These are phyloP conservation scores for Caenorhabditis doughertyi DNA, from an alignment of 2,888 invertebrate genomes.

Conservation along the genomic window DNA sequence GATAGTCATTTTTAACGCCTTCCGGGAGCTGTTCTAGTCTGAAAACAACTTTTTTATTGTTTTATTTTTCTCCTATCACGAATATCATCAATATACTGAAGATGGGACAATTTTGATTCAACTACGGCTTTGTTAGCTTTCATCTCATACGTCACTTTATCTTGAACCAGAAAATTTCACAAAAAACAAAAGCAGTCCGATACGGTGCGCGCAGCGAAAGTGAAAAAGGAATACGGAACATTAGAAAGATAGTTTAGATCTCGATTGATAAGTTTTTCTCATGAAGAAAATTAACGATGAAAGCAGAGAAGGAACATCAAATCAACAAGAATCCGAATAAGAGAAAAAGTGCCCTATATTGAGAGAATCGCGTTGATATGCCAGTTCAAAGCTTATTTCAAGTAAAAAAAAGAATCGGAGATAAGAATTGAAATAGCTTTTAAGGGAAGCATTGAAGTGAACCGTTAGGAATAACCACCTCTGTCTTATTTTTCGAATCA, in stretches of 20 bases:
- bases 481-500: no score
- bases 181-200: constrained; percentile 13
- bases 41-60: constrained; percentile 6
- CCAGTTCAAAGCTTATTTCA: not conserved
- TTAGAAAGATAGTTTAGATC: constrained; percentile 1
- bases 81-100: no score
- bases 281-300: constrained; percentile 6
- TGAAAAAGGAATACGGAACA: constrained; percentile 30
- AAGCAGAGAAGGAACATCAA: not conserved
- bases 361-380: not conserved
- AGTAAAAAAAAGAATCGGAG: constrained; percentile 25
- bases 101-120: no score
- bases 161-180: not conserved
- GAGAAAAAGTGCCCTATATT: constrained; percentile 29
- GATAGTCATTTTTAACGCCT: constrained; percentile 53
- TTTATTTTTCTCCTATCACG: not conserved
- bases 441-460: not conserved
- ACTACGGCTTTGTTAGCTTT: not conserved
- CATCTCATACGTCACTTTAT: not conserved
- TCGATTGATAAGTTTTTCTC: constrained; percentile 24
- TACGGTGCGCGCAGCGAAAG: constrained; percentile 17
- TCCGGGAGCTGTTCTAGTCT: constrained; percentile 43
- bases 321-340: not conserved
- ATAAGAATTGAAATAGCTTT: not conserved
- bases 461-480: not conserved